A percentile compares a stretch with the other conserved stretches of the same genome.
Evolutionary conservation across 1,140 invertebrate species (phyloP).

Genomic region (Papilio machaon): DNA sequence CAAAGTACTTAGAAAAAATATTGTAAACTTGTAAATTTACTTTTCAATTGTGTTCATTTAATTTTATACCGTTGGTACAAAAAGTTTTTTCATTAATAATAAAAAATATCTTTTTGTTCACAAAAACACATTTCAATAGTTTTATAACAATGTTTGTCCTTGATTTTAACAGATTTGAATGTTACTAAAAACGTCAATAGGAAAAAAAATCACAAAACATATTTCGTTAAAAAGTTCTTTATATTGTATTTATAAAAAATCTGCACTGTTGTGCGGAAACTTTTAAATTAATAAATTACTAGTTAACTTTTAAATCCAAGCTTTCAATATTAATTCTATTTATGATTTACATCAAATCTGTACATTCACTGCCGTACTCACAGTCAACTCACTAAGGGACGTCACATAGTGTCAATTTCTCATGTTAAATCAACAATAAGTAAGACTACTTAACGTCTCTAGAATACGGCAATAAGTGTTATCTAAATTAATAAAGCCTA

Average conservation of each 20-base stretch:
- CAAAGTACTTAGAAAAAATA: not conserved
- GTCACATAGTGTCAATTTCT: too few species aligned
- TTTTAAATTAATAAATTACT: too few species aligned
- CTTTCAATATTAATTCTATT: too few species aligned
- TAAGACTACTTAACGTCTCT: too few species aligned
- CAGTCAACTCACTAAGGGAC: too few species aligned
- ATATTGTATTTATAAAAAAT: too few species aligned
- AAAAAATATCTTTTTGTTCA: not conserved
- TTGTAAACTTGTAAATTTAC: not conserved
- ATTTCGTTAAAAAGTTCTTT: too few species aligned
- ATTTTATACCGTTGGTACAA: not conserved
- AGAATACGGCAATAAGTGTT: not conserved
- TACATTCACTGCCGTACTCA: too few species aligned
- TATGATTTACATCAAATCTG: too few species aligned
- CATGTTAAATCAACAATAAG: too few species aligned
- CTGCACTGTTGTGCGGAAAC: too few species aligned
- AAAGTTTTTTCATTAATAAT: not conserved
- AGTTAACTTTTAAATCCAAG: too few species aligned
- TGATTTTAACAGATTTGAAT: not conserved
- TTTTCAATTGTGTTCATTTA: not conserved
- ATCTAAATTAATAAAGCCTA: not conserved
- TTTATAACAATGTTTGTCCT: constrained; percentile 20
- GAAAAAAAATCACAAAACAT: not conserved
- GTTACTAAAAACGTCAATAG: not conserved
- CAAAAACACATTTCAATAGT: not conserved